Base-by-base conservation (phyloP, 1,140 invertebrate genomes). In the Semibalanus balanoides region DNA sequence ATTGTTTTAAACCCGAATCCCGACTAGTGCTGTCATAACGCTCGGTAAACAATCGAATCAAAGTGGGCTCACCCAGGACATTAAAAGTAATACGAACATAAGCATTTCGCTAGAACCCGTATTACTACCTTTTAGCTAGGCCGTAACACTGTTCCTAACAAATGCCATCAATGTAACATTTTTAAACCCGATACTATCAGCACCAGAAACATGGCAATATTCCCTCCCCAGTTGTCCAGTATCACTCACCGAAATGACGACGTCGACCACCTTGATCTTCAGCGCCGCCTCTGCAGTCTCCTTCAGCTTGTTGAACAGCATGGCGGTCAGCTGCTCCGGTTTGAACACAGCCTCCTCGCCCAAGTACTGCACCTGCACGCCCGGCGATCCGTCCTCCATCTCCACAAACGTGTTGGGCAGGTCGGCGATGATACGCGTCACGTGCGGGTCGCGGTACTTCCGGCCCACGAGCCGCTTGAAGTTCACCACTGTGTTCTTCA, bases 271-370 rank as follows among this genome's bases (percentile, higher is more conserved):
- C 83, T 94, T 93, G 29, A 92, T 94, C 82, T 93, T 91, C 74
- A 97, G 84, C n/a, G 90, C 92, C 76, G 83, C 87, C 80, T 94
- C 91, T 27, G 96, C 93, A 76, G 90, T 93, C 81, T 95, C 92
- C 83, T 97, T 99, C 73, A 99, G 85, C 85, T 99, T 99, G 64
- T 95, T 98, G 78, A 99, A 91, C 28, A 99, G 86, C 93, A 98
- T 98, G 25, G 94, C 96, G 31, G 94, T 92, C 81, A 99, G 89
- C 87, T 99, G 97, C 85, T 97, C 93, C 0, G 95, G 92, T n/a
- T 90, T 89, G 83, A 99, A 98, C 25, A 90, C 84, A 77, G 93
- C 89, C 75, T 93, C 89, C 84, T 97, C 91, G 77, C 89, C 90
- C 79, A 96, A 85, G 83, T 97, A 98, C 80, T 91, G 89, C 76